Base-by-base conservation (phyloP, 2,888 invertebrate genomes). In the Rhorus exstirpatorius region DNA sequence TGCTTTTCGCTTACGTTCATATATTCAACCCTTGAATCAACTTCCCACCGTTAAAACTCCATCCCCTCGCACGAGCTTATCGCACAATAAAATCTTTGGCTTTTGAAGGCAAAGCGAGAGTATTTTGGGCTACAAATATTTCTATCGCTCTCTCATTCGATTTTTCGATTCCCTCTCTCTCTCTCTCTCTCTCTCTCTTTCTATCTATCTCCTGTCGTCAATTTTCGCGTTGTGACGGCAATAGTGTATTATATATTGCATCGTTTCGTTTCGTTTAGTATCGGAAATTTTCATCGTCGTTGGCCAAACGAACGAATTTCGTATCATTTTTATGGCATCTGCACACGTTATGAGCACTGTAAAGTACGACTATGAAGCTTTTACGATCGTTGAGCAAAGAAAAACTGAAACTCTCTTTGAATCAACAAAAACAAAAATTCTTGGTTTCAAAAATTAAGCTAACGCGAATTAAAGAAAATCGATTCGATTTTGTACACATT, bases 71-170 rank as follows among this genome's bases (percentile, higher is more conserved):
- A 21, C 26, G 10, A 26, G 19, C 26, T 3, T 60, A 77, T 77
- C 76, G 38, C 10, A 14, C 46, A 24, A 60, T 77, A 38, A 49
- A 60, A 77, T 77, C 76, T 77, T 77, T 51, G 24, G 49, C 60
- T 77, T 77, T 68, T 68, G 60, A 68, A 46, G 61, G 35, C 38
- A 17, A 14, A 65, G n/a, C 38, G 14, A 26, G 46, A 75, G 14
- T 10, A 46, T 63, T 74, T 74, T 17, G n/a, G 14, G 17, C 21
- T n/a, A 8, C 14, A 61, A 63, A 58, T 60, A 44, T 35, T 1
- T 53, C 35, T 31, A 14, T 55, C 35, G 38, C 24, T 24, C 26
- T 12, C 12, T 10, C n/a, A 3, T 12, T 68, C 6, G 65, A 31
- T 31, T 17, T 38, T 17, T 31, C 31, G 3, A 49, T 65, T 49